Conservation (phyloP, 2,113 vertebrate genomes). For the Ceyx margarethae region DNA sequence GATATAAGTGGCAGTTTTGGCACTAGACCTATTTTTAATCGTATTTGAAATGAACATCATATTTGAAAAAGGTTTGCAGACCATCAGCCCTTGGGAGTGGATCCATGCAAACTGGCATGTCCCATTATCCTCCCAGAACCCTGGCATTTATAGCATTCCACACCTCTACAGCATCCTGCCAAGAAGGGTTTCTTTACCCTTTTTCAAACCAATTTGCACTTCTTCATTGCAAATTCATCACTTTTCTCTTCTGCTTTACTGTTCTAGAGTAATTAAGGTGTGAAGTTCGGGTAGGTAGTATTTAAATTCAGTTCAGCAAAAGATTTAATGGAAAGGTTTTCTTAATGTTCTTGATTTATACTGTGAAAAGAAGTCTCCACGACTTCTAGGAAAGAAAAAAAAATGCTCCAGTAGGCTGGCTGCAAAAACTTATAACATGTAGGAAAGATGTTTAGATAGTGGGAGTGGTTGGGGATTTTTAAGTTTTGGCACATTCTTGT, state of each 20-base stretch:
- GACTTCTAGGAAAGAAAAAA: neutral
- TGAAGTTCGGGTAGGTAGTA: neutral
- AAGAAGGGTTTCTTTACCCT: neutral
- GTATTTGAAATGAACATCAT: neutral
- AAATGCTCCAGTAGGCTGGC: neutral
- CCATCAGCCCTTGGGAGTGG: fast-evolving
- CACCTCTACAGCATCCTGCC: neutral
- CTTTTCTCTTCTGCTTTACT: neutral
- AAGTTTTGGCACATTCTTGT: neutral
- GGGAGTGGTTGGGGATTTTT: too few species aligned
- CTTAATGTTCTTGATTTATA: neutral
- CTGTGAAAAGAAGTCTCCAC: neutral
- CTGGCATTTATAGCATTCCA: neutral
- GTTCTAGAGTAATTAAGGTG: neutral
- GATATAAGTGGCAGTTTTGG: neutral
- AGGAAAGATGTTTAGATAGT: neutral
- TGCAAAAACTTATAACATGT: neutral
- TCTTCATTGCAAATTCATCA: neutral
- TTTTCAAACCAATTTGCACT: neutral
- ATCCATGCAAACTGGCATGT: too few species aligned
- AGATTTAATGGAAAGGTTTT: neutral
- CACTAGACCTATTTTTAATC: neutral
- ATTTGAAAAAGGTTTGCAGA: neutral
- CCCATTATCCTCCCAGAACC: neutral
- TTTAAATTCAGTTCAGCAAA: neutral